A percentile compares a stretch with the other conserved stretches of the same genome.
phyloP scores from a whole-genome alignment of 2,113 vertebrate species.

The Pelusios castaneus region DNA sequence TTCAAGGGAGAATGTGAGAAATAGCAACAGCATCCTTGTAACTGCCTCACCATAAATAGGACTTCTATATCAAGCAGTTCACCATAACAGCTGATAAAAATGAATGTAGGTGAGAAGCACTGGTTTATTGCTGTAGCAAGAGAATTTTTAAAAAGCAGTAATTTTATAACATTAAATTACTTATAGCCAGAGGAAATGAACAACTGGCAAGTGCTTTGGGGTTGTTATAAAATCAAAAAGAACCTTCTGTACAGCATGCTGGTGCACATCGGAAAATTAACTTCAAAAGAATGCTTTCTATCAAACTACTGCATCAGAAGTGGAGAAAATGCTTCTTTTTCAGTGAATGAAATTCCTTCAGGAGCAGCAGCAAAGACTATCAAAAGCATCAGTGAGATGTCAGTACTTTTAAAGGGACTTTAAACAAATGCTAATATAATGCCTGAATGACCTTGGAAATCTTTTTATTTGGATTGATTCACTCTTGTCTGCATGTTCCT shows the following conservation, averaged over 20 bases:
- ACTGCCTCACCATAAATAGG: constrained; percentile 58
- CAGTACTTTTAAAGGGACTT: constrained; percentile 70
- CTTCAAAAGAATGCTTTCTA: constrained; percentile 74
- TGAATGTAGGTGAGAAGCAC: constrained; percentile 70
- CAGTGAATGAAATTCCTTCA: constrained; percentile 60
- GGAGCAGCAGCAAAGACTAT: constrained; percentile 67
- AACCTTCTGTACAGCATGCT: constrained; percentile 57
- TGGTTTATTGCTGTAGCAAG: constrained; percentile 47
- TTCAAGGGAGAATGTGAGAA: constrained; percentile 69
- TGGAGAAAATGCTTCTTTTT: constrained; percentile 45
- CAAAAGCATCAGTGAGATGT: constrained; percentile 52
- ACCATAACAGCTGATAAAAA: constrained; percentile 56
- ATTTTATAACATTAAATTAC: constrained; percentile 34
- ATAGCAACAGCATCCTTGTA: constrained; percentile 69
- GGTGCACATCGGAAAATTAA: constrained; percentile 65
- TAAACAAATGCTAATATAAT: constrained; percentile 48
- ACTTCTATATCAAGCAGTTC: constrained; percentile 53
- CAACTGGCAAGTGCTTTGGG: constrained; percentile 56
- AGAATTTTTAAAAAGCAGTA: constrained; percentile 16
- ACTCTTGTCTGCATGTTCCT: constrained; percentile 60
- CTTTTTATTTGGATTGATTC: constrained; percentile 66
- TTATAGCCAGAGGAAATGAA: constrained; percentile 14
- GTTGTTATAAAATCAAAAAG: constrained; percentile 60
- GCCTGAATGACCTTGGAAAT: constrained; percentile 81
- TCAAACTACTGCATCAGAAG: constrained; percentile 67